phyloP scores from a whole-genome alignment of 2,113 vertebrate species.

The Nycticryphes semicollaris region DNA sequence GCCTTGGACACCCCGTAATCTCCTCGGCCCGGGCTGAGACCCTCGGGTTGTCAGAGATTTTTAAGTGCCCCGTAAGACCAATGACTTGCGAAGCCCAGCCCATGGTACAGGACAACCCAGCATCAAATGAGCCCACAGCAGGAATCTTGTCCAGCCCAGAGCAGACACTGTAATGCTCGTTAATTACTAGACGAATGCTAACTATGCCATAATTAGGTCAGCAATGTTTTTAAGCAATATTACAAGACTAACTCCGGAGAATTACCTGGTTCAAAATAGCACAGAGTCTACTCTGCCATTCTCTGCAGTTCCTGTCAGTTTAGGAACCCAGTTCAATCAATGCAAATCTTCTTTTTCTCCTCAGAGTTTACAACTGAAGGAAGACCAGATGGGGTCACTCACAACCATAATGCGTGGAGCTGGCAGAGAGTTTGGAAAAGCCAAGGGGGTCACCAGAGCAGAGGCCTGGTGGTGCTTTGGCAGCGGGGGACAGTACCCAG shows the following conservation, averaged over 20 bases:
- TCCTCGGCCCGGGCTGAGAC: not conserved
- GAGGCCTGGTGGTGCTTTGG: not conserved
- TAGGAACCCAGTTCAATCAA: not conserved
- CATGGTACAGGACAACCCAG: not conserved
- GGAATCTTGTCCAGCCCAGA: conserved; percentile 6
- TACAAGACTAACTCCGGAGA: not conserved
- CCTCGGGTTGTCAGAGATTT: not conserved
- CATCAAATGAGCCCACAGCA: conserved; percentile 16
- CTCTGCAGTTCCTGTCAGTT: not conserved
- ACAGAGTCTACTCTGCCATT: not conserved
- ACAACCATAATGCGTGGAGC: not conserved
- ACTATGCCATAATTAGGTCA: conserved; percentile 31
- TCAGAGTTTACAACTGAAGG: not conserved
- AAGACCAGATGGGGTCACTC: not conserved
- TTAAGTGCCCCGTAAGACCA: not conserved
- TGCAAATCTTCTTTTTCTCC: not conserved
- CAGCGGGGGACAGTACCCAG: not conserved
- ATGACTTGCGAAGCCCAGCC: not conserved
- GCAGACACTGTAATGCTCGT: not conserved
- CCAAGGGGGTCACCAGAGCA: fast-evolving
- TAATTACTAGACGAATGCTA: conserved; percentile 35
- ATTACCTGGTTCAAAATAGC: not conserved
- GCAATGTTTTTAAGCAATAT: conserved; percentile 8
- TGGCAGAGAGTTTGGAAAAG: not conserved
- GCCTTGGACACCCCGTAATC: not conserved